Evolutionary conservation across 2,797 vertebrate genomes (phyloP).

Genomic region (Lateolabrax maculatus): DNA sequence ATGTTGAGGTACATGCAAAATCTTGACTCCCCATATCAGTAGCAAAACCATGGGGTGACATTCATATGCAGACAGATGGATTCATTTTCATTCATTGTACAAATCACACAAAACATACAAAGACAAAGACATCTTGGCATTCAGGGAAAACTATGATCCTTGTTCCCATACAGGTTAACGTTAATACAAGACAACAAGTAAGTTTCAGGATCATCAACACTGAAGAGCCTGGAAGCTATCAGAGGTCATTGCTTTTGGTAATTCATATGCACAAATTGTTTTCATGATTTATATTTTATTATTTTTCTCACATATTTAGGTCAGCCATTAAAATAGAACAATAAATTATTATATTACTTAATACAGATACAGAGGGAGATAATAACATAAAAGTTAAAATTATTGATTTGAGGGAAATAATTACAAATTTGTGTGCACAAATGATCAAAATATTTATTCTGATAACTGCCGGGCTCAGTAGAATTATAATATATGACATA

Average conservation of each 20-base stretch:
- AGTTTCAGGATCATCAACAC: neutral
- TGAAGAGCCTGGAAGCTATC: conserved; percentile 25
- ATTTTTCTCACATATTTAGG: conserved; percentile 1
- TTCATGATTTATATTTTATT: neutral
- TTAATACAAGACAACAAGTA: neutral
- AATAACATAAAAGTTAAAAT: neutral
- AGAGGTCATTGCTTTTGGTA: neutral
- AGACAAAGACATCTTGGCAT: conserved; percentile 1
- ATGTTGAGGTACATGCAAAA: conserved; percentile 27
- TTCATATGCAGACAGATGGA: conserved; percentile 8
- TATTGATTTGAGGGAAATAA: neutral
- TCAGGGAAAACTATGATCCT: conserved; percentile 10
- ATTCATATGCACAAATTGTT: neutral
- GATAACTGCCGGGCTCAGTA: conserved; percentile 16
- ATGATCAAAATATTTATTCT: conserved; percentile 5
- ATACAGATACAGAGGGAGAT: conserved; percentile 16
- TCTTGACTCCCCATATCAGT: neutral
- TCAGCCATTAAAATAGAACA: neutral
- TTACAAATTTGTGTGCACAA: neutral
- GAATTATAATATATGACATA: neutral
- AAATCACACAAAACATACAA: conserved; percentile 17
- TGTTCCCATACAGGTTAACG: conserved; percentile 12
- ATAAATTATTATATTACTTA: conserved; percentile 3
- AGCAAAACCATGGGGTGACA: neutral
- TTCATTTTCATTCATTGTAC: neutral